Evolutionary conservation across 2,113 vertebrate genomes (phyloP), one percentile per base, ranked within the genome.

Genomic region (Bagarius yarrelli): DNA sequence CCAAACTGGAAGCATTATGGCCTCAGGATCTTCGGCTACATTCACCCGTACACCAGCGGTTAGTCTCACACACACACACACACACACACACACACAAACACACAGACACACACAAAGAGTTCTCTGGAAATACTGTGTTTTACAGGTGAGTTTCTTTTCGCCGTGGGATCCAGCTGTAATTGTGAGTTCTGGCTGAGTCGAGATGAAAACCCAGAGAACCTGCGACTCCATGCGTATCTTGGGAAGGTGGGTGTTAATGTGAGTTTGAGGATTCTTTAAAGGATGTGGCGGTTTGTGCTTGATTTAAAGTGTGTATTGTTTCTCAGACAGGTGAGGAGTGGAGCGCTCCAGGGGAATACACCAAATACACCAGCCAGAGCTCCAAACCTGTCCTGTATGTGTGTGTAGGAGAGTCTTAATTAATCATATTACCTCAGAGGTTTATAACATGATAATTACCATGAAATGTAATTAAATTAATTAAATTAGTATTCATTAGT

Each of bases 131-230:
- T 25, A 25, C 18, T 81, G 14, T 72, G 2, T 81, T 15, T 78
- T 19, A 67, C 90, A 99, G 98, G 96, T 77, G 91, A 95, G 32
- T 95, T 95, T 88, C 92, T 96, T 86, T 98, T 98, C 91, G 95
- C 96, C 53, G 88, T 99, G 71, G 94, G 95, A 78, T 96, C 97
- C 0, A 94, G 96, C 60, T 95, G 98, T 91, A 98, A 98, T 69
- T 96, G 96, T 0, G 97, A 99, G 76, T 95, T 99, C 85, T 99
- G 98, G 98, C 92, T 99, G 85, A 99, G 98, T 84, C 67, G 53
- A 3, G 91, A 97, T 44, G 92, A 96, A 25, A 93, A 90, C 81
- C 94, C 95, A 8, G 89, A 92, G 11, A 93, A 94, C 79, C 73
- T 96, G 79, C 90, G 89, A 83, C 89, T 98, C 71, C 79, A 95